Evolutionary conservation across 2,113 vertebrate species (phyloP).

Genomic region (Geothlypis trichas): DNA sequence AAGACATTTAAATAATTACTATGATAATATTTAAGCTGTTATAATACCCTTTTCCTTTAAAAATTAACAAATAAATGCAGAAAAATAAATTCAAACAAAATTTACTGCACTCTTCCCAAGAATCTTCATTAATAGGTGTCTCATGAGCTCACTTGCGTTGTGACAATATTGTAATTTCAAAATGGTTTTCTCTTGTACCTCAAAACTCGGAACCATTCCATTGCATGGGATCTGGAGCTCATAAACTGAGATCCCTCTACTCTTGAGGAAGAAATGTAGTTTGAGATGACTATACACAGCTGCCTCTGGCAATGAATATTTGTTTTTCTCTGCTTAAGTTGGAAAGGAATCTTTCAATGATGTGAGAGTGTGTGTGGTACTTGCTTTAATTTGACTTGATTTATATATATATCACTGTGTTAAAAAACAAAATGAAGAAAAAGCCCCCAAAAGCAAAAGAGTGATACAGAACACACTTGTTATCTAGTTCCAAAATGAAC

Average conservation of each 20-base stretch:
- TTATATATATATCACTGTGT: neutral
- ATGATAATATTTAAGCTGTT: neutral
- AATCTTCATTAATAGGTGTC: neutral
- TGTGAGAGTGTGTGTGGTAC: neutral
- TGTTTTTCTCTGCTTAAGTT: neutral
- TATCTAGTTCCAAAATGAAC: neutral
- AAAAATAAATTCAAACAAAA: neutral
- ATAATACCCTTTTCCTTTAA: neutral
- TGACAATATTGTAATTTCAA: neutral
- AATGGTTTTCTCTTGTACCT: neutral
- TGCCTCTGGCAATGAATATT: neutral
- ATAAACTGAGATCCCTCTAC: neutral
- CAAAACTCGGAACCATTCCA: neutral
- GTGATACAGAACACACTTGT: neutral
- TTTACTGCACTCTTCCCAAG: neutral
- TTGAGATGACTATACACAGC: neutral
- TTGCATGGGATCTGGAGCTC: neutral
- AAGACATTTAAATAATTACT: neutral
- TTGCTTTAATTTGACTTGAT: neutral
- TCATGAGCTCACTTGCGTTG: neutral
- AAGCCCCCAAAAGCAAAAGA: neutral
- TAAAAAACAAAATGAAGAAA: neutral
- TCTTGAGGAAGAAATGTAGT: neutral
- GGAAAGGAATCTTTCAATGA: neutral
- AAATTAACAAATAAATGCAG: neutral